These are phyloP conservation scores for Torymus aiolomorphi DNA, from an alignment of 2,888 invertebrate genomes.

Conservation along the genomic window DNA sequence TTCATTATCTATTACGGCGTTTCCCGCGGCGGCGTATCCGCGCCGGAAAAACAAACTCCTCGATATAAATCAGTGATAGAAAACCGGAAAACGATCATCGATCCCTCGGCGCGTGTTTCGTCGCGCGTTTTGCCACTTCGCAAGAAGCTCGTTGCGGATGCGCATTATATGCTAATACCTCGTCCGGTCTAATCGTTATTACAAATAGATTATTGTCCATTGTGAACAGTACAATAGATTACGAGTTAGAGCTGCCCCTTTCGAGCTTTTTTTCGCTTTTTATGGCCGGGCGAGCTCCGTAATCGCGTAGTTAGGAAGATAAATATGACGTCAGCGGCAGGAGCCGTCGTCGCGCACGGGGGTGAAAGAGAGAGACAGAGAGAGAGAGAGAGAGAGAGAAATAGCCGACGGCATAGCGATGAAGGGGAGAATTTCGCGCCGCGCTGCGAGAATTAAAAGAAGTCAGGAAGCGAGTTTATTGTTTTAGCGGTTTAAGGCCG, in stretches of 20 bases:
- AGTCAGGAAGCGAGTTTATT: background rate
- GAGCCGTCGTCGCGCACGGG: conserved; percentile 61
- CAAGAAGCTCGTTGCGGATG: background rate
- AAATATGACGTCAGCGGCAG: conserved; percentile 71
- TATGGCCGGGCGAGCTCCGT: conserved; percentile 55
- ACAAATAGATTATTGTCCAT: conserved; percentile 9
- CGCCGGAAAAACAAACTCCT: conserved; percentile 3
- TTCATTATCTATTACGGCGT: conserved; percentile 41
- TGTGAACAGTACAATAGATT: conserved; percentile 10
- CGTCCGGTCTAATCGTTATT: background rate
- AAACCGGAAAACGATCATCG: conserved; percentile 27
- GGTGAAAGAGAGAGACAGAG: background rate
- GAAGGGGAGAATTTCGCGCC: background rate
- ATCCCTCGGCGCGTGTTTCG: background rate
- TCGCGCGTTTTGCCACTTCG: background rate
- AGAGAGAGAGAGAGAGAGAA: background rate
- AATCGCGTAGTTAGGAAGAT: conserved; percentile 70
- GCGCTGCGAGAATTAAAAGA: conserved; percentile 21
- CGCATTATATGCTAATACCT: conserved; percentile 24
- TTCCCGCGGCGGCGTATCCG: conserved; percentile 3
- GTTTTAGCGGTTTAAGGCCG: background rate
- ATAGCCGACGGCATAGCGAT: background rate
- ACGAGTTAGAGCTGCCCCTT: background rate
- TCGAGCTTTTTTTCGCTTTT: conserved; percentile 51
- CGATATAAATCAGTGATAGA: conserved; percentile 40